Evolutionary conservation across 2,888 invertebrate genomes (phyloP).

Genomic region (Drosophila peninsularis): DNA sequence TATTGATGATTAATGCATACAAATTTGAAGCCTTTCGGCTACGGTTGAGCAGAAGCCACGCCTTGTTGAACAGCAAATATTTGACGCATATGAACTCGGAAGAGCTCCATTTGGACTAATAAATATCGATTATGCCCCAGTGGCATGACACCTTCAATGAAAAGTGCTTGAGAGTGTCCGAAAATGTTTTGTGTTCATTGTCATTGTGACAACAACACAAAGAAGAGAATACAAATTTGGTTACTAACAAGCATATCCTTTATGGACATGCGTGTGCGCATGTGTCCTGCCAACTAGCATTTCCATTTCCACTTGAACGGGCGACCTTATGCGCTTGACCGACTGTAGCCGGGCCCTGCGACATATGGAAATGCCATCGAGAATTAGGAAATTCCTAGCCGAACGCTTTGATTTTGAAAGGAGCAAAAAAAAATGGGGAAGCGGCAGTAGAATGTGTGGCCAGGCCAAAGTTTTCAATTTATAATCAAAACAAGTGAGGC

Average conservation of each 20-base stretch:
- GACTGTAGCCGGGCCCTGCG: conserved; percentile 38
- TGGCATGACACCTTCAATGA: conserved; percentile 20
- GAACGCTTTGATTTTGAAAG: conserved; percentile 68
- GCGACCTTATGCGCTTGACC: conserved; percentile 74
- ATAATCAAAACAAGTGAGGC: conserved; percentile 71
- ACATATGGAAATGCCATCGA: conserved; percentile 68
- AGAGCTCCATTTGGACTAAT: conserved; percentile 15
- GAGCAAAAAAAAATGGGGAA: not conserved
- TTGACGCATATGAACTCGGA: conserved; percentile 9
- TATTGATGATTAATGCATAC: not conserved
- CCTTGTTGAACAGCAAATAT: conserved; percentile 1
- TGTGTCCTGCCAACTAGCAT: conserved; percentile 12
- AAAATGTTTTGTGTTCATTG: conserved; percentile 36
- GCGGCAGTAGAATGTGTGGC: not conserved
- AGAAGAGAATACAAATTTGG: conserved; percentile 39
- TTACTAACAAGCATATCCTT: conserved; percentile 69
- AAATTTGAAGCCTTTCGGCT: not conserved
- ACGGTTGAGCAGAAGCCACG: not conserved
- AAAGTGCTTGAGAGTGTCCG: conserved; percentile 51
- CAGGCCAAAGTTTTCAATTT: conserved; percentile 74
- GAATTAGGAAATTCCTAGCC: conserved; percentile 49
- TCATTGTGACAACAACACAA: not conserved
- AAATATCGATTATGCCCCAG: conserved; percentile 36
- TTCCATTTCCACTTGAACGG: conserved; percentile 64
- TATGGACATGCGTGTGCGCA: conserved; percentile 3